These are phyloP conservation scores for Chinchilla lanigera DNA, from an alignment of 2,113 vertebrate species.

Conservation along the genomic window DNA sequence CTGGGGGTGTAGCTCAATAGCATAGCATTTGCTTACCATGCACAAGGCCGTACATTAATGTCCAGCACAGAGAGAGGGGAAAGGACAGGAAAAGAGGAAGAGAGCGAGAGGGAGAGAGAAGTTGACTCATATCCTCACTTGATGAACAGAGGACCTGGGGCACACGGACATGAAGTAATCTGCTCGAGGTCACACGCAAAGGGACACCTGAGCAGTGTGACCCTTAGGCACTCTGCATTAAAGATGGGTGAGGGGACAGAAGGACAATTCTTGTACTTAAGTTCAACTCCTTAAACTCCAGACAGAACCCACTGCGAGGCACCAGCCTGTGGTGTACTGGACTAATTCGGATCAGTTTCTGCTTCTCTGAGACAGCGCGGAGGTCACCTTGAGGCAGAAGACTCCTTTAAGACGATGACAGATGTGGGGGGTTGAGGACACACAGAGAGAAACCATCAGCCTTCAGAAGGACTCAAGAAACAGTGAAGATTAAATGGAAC, in stretches of 20 bases:
- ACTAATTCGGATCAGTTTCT: constrained; percentile 28
- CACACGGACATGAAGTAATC: constrained; percentile 7
- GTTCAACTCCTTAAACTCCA: not conserved
- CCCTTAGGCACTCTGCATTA: not conserved
- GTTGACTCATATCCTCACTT: not conserved
- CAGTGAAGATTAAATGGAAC: constrained; percentile 59
- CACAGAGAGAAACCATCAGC: constrained; percentile 38
- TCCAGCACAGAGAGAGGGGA: not conserved
- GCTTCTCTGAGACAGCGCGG: not conserved
- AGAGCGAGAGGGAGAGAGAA: too few species aligned
- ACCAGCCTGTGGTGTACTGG: not conserved
- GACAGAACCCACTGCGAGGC: not conserved
- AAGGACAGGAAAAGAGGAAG: not conserved
- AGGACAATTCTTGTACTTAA: not conserved
- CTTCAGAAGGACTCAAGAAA: constrained; percentile 16
- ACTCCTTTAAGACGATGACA: constrained; percentile 50
- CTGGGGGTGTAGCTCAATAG: not conserved
- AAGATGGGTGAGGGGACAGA: not conserved
- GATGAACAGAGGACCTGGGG: not conserved
- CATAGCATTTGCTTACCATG: not conserved
- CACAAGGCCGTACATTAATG: not conserved
- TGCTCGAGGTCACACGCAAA: not conserved
- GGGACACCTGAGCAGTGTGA: not conserved
- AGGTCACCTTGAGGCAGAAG: constrained; percentile 11
- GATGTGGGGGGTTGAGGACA: not conserved